Percentiles rank a stretch among this genome's conserved stretches.
These are phyloP conservation scores for Lutjanus erythropterus DNA, from an alignment of 2,113 vertebrate species.

Conservation along the genomic window DNA sequence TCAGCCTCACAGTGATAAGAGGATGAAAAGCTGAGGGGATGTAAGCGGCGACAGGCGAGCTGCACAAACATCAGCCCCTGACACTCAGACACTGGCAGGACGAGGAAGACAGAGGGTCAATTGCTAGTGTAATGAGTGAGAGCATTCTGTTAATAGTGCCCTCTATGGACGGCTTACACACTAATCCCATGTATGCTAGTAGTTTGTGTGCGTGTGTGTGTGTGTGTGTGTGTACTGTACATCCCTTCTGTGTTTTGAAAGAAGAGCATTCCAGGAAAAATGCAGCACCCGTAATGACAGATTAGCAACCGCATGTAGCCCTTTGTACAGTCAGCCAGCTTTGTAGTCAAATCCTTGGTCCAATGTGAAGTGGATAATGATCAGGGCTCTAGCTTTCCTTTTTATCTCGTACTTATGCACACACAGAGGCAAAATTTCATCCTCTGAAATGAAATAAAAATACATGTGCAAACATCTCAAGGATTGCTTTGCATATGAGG, in stretches of 20 bases:
- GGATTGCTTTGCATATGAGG: slow-evolving; percentile 28
- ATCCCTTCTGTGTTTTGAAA: slow-evolving; percentile 27
- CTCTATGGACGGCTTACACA: slow-evolving; percentile 61
- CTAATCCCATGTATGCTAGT: slow-evolving; percentile 66
- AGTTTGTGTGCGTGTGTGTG: slow-evolving; percentile 1
- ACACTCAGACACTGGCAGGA: slow-evolving; percentile 33
- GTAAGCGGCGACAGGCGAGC: slow-evolving; percentile 7
- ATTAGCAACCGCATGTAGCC: slow-evolving; percentile 57
- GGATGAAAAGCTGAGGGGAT: slow-evolving; percentile 35
- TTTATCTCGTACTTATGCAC: not conserved
- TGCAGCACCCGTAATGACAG: slow-evolving; percentile 60
- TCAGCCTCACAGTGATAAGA: slow-evolving; percentile 16
- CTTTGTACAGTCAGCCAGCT: slow-evolving; percentile 54
- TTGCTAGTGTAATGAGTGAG: slow-evolving; percentile 65
- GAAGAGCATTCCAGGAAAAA: slow-evolving; percentile 61
- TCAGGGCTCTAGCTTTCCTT: not conserved
- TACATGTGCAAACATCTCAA: slow-evolving; percentile 1
- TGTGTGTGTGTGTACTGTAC: slow-evolving; percentile 28
- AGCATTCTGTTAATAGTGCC: slow-evolving; percentile 60
- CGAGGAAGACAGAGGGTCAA: slow-evolving; percentile 49
- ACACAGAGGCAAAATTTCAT: not conserved
- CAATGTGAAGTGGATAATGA: slow-evolving; percentile 57
- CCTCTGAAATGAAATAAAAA: not conserved
- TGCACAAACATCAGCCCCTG: slow-evolving; percentile 32
- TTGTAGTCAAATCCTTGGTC: slow-evolving; percentile 65